Conservation (phyloP, 2,113 vertebrate genomes). For the Agapornis roseicollis region DNA sequence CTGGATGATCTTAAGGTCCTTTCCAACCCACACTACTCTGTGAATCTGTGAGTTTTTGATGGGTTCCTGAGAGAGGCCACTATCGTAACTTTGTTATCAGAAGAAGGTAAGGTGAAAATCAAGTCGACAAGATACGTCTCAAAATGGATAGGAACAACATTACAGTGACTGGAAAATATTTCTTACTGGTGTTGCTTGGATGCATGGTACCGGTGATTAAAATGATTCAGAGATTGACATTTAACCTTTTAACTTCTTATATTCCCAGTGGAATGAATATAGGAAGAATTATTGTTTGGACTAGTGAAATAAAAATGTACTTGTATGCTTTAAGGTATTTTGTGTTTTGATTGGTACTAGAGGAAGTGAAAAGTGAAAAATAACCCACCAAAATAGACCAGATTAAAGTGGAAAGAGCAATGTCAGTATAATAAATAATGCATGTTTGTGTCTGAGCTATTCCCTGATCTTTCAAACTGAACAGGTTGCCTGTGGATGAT, state of each 20-base stretch:
- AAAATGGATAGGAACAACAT: background rate
- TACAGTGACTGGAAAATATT: background rate
- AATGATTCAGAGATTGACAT: background rate
- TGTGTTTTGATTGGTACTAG: background rate
- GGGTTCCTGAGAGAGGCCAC: background rate
- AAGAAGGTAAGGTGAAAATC: background rate
- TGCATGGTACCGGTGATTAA: background rate
- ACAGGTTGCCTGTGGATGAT: constrained; percentile 92
- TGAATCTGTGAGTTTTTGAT: background rate
- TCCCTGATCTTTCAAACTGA: background rate
- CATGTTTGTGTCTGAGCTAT: background rate
- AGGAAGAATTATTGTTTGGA: background rate
- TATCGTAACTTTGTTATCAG: background rate
- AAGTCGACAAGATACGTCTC: background rate
- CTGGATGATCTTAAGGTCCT: background rate
- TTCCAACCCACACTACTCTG: background rate
- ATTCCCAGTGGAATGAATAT: background rate
- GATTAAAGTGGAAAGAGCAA: background rate
- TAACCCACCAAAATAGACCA: background rate
- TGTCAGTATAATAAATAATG: background rate
- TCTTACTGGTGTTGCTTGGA: background rate
- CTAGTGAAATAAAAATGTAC: background rate
- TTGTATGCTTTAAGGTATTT: background rate
- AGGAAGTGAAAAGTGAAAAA: background rate
- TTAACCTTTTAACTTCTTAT: background rate